phyloP scores from a whole-genome alignment of 2,888 invertebrate genomes.

The Autographa pulchrina region DNA sequence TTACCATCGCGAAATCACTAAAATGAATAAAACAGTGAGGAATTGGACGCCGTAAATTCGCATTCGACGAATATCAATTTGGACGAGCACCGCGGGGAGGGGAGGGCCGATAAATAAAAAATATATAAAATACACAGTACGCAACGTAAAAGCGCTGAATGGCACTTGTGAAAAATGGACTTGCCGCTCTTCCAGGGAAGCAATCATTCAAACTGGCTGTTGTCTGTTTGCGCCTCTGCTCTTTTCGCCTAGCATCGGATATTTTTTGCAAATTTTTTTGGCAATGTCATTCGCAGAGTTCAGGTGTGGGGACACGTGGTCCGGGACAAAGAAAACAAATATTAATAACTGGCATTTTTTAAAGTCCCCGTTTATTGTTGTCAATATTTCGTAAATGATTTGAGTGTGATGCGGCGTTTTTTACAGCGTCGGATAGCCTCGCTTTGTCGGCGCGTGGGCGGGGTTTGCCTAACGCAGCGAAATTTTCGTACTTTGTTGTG shows the following conservation, averaged over 20 bases:
- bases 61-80: slow-evolving; percentile 87
- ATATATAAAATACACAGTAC: slow-evolving; percentile 85
- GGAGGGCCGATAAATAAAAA: slow-evolving; percentile 84
- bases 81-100: slow-evolving; percentile 75
- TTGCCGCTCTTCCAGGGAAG: slow-evolving; percentile 89
- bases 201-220: slow-evolving; percentile 89
- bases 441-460: slow-evolving; percentile 79
- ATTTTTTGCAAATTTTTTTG: slow-evolving; percentile 82
- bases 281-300: slow-evolving; percentile 87
- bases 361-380: slow-evolving; percentile 88
- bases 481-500: slow-evolving; percentile 79
- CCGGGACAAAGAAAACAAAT: slow-evolving; percentile 87
- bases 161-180: slow-evolving; percentile 90
- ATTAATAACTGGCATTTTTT: slow-evolving; percentile 89
- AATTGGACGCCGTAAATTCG: slow-evolving; percentile 84
- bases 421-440: slow-evolving; percentile 74
- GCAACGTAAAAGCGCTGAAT: slow-evolving; percentile 88
- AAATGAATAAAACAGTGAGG: slow-evolving; percentile 89
- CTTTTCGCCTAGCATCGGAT: slow-evolving; percentile 79
- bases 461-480: slow-evolving; percentile 76
- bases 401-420: slow-evolving; percentile 86
- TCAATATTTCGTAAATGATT: slow-evolving; percentile 89
- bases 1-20: slow-evolving; percentile 87
- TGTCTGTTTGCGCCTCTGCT: slow-evolving; percentile 89
- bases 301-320: slow-evolving; percentile 89